Conservation (phyloP, 2,797 vertebrate species). For the Morelia viridis region DNA sequence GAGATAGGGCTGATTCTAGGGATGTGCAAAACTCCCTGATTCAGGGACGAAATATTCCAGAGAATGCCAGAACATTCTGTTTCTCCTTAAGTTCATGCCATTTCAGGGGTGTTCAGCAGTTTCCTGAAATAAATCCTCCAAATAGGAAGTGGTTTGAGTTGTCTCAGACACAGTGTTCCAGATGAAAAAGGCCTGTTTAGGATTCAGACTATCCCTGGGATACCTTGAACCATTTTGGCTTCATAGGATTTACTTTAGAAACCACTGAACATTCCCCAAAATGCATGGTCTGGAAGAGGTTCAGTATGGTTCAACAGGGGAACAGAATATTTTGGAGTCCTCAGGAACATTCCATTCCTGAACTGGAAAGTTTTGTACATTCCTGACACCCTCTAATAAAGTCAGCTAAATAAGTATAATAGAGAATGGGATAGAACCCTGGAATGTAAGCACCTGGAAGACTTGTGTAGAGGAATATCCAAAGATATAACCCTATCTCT, state of each 20-base stretch:
- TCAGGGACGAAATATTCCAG: background rate
- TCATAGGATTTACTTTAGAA: background rate
- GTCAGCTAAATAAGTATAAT: background rate
- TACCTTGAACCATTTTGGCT: background rate
- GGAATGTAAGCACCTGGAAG: background rate
- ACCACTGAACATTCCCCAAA: background rate
- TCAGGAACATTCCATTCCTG: background rate
- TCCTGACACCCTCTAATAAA: background rate
- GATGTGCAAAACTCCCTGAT: background rate
- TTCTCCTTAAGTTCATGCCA: too few species aligned
- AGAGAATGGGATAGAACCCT: background rate
- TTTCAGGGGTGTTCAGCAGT: too few species aligned
- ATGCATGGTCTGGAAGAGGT: background rate
- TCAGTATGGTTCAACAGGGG: background rate
- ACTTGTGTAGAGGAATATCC: background rate
- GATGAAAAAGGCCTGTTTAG: background rate
- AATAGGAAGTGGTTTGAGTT: background rate
- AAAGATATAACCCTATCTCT: background rate
- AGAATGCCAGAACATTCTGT: background rate
- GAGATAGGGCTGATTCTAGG: background rate
- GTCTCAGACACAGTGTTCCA: background rate
- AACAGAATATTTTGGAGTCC: background rate
- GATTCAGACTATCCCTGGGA: background rate
- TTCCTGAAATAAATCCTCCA: too few species aligned
- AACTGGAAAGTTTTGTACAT: background rate